phyloP scores from a whole-genome alignment of 2,888 invertebrate genomes.

The Drosophila mimetica region DNA sequence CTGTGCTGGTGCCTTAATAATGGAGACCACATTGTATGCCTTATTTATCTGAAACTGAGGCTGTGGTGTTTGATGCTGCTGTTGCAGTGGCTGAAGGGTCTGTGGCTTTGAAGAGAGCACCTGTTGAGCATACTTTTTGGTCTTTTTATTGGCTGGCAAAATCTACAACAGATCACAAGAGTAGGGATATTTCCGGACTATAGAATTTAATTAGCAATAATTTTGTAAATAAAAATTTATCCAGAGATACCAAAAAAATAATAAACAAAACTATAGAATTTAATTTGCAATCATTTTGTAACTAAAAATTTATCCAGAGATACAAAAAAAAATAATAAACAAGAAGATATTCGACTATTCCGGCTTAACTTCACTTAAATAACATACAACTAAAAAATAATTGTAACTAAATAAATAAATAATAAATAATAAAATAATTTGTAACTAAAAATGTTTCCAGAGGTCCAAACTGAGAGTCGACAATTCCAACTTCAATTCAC shows the following conservation, averaged over 20 bases:
- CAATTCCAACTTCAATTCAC: no score
- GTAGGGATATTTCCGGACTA: constrained; percentile 29
- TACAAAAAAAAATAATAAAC: no score
- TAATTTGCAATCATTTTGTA: no score
- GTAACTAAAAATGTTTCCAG: no score
- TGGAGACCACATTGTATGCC: constrained; percentile 73
- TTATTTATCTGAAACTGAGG: constrained; percentile 77
- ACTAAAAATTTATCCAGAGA: no score
- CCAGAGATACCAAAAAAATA: no score
- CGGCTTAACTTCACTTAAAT: no score
- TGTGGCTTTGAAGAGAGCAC: constrained; percentile 54
- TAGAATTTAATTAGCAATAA: constrained; percentile 1
- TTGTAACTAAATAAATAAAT: no score
- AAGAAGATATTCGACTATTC: no score
- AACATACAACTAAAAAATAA: no score
- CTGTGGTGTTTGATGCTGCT: constrained; percentile 51
- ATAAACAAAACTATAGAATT: background rate
- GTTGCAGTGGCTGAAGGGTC: constrained; percentile 44
- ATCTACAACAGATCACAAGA: constrained; percentile 78
- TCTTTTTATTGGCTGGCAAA: constrained; percentile 77
- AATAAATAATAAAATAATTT: no score
- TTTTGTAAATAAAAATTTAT: background rate
- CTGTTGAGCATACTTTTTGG: constrained; percentile 75
- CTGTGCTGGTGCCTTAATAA: constrained; percentile 64
- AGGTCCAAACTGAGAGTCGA: no score